phyloP scores from a whole-genome alignment of 2,113 vertebrate species.

The Taurulus bubalis region DNA sequence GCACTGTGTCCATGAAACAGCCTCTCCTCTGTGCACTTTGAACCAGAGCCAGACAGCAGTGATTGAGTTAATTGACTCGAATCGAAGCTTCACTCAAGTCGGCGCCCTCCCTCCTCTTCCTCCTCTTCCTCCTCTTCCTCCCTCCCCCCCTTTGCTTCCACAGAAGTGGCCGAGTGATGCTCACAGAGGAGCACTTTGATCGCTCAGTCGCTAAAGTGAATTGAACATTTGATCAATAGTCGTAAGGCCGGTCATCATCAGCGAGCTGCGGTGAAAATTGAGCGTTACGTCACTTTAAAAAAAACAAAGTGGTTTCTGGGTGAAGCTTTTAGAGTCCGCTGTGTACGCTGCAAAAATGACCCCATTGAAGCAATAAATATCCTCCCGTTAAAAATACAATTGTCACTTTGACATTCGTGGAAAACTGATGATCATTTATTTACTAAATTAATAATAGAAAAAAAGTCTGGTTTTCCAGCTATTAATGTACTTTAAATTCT shows the following conservation, averaged over 20 bases:
- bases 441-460: too few relatives aligned
- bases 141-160: background rate
- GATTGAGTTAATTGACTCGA: conserved; percentile 62
- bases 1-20: conserved; percentile 18
- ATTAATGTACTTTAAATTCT: background rate
- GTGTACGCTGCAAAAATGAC: background rate
- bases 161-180: conserved; percentile 26
- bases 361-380: background rate
- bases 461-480: background rate
- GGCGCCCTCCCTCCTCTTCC: too few relatives aligned
- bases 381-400: too few relatives aligned
- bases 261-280: background rate
- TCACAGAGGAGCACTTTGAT: conserved; percentile 56
- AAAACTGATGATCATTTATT: too few relatives aligned
- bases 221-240: conserved; percentile 59
- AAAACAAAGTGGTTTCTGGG: background rate
- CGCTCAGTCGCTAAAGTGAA: conserved; percentile 38
- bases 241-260: conserved; percentile 38
- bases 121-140: too few relatives aligned
- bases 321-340: background rate
- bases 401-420: background rate
- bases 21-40: conserved; percentile 44
- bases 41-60: conserved; percentile 52
- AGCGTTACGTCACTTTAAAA: background rate
- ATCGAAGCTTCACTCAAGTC: conserved; percentile 21